phyloP scores from a whole-genome alignment of 2,113 vertebrate genomes.

The Morphnarchus princeps region DNA sequence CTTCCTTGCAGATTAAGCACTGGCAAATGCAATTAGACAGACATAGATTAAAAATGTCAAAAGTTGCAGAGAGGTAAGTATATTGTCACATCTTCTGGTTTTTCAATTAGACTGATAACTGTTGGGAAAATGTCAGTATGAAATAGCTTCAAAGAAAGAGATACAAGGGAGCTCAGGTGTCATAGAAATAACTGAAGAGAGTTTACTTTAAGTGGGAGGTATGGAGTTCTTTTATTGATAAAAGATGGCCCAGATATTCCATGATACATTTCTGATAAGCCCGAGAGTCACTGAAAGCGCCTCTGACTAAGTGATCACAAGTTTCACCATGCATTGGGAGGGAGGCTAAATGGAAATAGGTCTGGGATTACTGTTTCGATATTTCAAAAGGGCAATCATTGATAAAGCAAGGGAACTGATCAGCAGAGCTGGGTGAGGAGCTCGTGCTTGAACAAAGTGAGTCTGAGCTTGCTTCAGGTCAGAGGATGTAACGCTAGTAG shows the following conservation, averaged over 20 bases:
- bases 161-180: background rate
- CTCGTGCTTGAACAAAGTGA: background rate
- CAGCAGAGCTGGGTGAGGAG: background rate
- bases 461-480: background rate
- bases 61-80: constrained; percentile 96
- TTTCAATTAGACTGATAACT: background rate
- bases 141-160: background rate
- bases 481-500: background rate
- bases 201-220: background rate
- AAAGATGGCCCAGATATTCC: background rate
- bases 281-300: background rate
- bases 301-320: background rate
- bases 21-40: constrained; percentile 97
- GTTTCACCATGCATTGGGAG: background rate
- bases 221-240: background rate
- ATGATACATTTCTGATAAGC: background rate
- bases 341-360: background rate
- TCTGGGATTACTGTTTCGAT: background rate
- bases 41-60: constrained; percentile 99
- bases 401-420: background rate
- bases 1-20: constrained; percentile 91
- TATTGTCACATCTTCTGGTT: background rate
- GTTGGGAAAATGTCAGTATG: background rate
- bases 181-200: background rate
- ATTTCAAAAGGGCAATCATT: background rate